Conservation (phyloP, 2,113 vertebrate species). For the Phalacrocorax carbo region DNA sequence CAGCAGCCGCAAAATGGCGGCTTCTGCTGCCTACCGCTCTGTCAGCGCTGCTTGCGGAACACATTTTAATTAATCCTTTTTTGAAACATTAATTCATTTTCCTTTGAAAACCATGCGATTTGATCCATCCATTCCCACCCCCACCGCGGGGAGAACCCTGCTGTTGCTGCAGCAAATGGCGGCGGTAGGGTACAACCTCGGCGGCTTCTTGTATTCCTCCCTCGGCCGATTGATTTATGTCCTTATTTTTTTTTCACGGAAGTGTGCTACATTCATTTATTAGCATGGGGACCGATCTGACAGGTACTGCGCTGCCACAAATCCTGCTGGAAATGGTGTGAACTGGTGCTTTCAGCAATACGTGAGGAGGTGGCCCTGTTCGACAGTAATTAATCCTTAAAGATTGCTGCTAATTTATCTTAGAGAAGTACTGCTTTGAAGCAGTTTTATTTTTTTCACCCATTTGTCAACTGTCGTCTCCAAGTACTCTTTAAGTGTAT, state of each 20-base stretch:
- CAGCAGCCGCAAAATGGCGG: background rate
- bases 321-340: too few relatives aligned
- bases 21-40: fast-evolving
- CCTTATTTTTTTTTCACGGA: background rate
- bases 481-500: background rate
- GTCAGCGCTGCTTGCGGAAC: fast-evolving
- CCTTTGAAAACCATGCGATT: background rate
- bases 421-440: background rate
- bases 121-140: too few relatives aligned
- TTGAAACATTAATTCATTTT: background rate
- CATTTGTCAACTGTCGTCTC: fast-evolving
- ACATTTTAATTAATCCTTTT: fast-evolving
- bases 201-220: background rate
- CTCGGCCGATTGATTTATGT: too few relatives aligned
- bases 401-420: background rate
- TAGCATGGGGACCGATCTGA: background rate
- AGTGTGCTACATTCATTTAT: background rate
- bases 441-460: background rate
- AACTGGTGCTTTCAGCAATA: background rate
- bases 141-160: background rate
- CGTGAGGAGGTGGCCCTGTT: too few relatives aligned
- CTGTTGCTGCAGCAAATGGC: background rate
- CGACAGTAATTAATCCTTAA: background rate
- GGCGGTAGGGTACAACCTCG: too few relatives aligned
- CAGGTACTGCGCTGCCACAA: too few relatives aligned